Percentiles rank a stretch among this genome's conserved stretches.
Conservation (phyloP, 1,140 invertebrate species). For the Hyles vespertilio region DNA sequence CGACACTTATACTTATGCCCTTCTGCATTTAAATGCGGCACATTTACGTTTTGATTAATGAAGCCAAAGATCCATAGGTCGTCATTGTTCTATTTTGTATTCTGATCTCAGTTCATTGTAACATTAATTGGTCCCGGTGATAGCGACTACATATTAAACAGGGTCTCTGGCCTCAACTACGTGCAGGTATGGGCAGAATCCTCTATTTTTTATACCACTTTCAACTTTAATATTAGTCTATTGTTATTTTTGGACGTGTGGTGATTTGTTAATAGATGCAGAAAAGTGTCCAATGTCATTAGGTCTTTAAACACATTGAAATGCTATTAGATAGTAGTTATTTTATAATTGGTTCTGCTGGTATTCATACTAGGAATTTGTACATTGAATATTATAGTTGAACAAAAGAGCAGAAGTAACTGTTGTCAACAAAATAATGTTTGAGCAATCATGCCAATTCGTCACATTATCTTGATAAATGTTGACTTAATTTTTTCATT, state of each 20-base stretch:
- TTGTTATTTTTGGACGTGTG: not conserved
- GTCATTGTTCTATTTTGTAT: conserved; percentile 38
- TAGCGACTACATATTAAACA: conserved; percentile 55
- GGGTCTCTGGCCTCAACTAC: conserved; percentile 54
- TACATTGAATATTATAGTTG: too few relatives aligned
- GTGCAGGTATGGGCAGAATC: conserved; percentile 42
- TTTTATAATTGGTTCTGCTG: too few relatives aligned
- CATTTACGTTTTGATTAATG: conserved; percentile 5
- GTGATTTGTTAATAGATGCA: not conserved
- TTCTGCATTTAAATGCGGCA: not conserved
- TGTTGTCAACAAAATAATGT: too few relatives aligned
- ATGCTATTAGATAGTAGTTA: too few relatives aligned
- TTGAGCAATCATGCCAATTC: too few relatives aligned
- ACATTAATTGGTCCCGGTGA: conserved; percentile 56
- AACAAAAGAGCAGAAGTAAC: too few relatives aligned
- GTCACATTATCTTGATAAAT: too few relatives aligned
- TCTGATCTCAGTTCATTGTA: conserved; percentile 38
- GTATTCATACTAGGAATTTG: too few relatives aligned
- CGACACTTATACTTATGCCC: not conserved
- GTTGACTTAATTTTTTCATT: too few relatives aligned
- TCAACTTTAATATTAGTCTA: conserved; percentile 32
- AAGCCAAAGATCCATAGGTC: conserved; percentile 6
- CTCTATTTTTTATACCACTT: conserved; percentile 15
- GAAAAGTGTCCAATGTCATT: too few relatives aligned
- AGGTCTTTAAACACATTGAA: too few relatives aligned